Evolutionary conservation across 92 coral and sea anemone genomes (phyloP).

Genomic region (Pocillopora grandis): DNA sequence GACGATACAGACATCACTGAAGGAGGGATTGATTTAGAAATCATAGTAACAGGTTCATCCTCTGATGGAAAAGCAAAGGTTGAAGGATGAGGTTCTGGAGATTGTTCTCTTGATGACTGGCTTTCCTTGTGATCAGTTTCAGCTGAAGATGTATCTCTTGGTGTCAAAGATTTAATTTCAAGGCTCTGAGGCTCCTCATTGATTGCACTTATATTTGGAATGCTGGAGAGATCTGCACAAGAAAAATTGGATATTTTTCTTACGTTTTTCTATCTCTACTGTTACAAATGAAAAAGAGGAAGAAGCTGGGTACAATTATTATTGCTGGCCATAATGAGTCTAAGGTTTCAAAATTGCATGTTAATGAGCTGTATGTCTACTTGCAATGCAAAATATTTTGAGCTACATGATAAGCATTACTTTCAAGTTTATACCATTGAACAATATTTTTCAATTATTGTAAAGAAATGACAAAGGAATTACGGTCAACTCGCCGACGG

Average conservation of each 20-base stretch:
- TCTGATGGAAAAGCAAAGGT: conserved; percentile 78
- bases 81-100: conserved; percentile 60
- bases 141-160: conserved; percentile 38
- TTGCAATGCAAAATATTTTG: too few relatives aligned
- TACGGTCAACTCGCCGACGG: too few relatives aligned
- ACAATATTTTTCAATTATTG: too few relatives aligned
- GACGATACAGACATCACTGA: neutral
- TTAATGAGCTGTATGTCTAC: too few relatives aligned
- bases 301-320: neutral
- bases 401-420: too few relatives aligned
- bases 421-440: too few relatives aligned
- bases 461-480: too few relatives aligned
- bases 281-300: neutral
- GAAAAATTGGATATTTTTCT: neutral
- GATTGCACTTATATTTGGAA: conserved; percentile 58
- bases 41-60: conserved; percentile 94
- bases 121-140: conserved; percentile 30
- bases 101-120: conserved; percentile 1
- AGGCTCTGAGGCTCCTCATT: conserved; percentile 76
- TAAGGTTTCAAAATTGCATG: too few relatives aligned
- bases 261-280: neutral
- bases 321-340: neutral
- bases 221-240: conserved; percentile 67
- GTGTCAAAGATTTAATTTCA: conserved; percentile 41
- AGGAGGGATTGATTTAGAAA: conserved; percentile 85